A percentile compares a stretch with the other conserved stretches of the same genome.
These are phyloP conservation scores for Suillia variegata DNA, from an alignment of 2,888 invertebrate genomes.

Conservation along the genomic window DNA sequence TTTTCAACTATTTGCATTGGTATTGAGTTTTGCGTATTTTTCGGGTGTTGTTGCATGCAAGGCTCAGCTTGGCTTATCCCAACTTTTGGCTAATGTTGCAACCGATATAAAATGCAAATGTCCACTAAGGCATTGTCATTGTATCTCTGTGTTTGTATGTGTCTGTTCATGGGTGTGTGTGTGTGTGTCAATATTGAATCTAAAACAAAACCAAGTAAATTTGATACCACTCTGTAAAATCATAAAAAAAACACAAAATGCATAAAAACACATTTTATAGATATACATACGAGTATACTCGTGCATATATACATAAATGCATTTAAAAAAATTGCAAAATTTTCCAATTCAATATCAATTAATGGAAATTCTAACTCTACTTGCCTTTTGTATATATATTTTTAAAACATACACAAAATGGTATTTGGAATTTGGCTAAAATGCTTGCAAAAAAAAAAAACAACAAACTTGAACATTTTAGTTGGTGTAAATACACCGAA, in stretches of 20 bases:
- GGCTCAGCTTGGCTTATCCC: not conserved
- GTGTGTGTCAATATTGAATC: not conserved
- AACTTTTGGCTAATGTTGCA: not conserved
- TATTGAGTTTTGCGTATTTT: no score
- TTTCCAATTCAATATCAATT: conserved; percentile 56
- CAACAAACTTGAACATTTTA: no score
- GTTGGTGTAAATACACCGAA: no score
- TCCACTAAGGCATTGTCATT: not conserved
- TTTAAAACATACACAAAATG: no score
- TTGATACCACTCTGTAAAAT: no score
- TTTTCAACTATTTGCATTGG: no score
- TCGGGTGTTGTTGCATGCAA: no score
- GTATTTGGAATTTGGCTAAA: no score
- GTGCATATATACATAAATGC: conserved; percentile 29
- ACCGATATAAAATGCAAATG: conserved; percentile 3
- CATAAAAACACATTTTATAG: no score
- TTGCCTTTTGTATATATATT: not conserved
- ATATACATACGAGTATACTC: no score
- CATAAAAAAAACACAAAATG: no score
- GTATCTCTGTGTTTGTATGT: not conserved
- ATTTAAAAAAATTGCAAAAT: conserved; percentile 35
- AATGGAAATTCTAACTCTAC: conserved; percentile 36
- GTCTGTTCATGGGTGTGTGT: not conserved
- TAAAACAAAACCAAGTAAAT: not conserved
- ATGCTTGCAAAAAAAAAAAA: no score